Evolutionary conservation across 2,888 invertebrate genomes (phyloP), one percentile per base, ranked within the genome.

Genomic region (Scaptomyza tumidula): DNA sequence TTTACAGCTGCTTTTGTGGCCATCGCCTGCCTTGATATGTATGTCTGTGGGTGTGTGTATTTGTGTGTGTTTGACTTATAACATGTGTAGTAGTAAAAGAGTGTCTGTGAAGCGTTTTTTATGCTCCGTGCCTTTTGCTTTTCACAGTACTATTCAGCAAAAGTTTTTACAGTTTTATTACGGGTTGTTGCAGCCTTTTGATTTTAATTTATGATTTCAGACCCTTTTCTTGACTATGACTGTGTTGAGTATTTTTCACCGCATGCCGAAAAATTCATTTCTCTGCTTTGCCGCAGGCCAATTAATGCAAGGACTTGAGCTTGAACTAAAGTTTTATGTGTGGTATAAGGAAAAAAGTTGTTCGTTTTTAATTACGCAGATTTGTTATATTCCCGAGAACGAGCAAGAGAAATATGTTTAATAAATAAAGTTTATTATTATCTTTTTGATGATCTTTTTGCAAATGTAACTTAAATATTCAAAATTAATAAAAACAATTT

Each of bases 1-100:
- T 85, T 88, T 80, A 70, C 86, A 79, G 80, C 83, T 82, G 72
- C 86, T 80, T 78, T 84, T 83, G 80, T 82, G 69, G 70, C 49
- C 62, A 70, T 63, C 29, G 16, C 10, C 16, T 29, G n/a, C 49
- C 35, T 3, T 10, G 2, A 13, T 3, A 24, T 41, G 4, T 16
- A 10, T 31, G 27, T 44, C 9, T 24, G 37, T 48, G 16, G 39
- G 49, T 45, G 33, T 0, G 33, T 6, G 29, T 29, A 7, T 35
- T 13, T 35, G 35, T 63, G 45, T 39, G 29, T 24, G 24, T 24
- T 24, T 24, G 24, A 24, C 63, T 57, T 48, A 53, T 56, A 46
- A 24, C 45, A 27, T 58, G 35, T 44, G 37, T 37, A 7, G 5
- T 37, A n/a, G n/a, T n/a, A 37, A 4, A 3, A 35, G 11, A 35